Evolutionary conservation across 1,140 invertebrate genomes (phyloP), one percentile per base, ranked within the genome.

Genomic region (Hycleus cichorii): DNA sequence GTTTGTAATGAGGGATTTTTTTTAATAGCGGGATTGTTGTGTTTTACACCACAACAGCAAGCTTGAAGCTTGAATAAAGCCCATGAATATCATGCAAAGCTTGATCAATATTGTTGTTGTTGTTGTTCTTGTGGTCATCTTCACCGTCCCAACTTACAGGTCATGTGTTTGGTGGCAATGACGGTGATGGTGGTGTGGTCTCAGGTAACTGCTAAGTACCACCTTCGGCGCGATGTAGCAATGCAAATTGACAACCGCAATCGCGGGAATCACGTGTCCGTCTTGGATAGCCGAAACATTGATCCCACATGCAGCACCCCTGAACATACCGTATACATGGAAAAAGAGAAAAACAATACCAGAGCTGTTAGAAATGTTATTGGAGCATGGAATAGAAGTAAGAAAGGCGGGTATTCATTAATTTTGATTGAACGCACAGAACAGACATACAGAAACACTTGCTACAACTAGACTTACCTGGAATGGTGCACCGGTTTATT

Each of bases 161-260:
- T 32, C 18, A 18, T 18, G 18, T 18, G 18, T 18, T 18, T 18
- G 18, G 18, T 18, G 18, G 1, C 18, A 18, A 18, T 18, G 18
- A 18, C 18, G 32, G 32, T 32, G 32, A 47, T 50, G 52, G 32
- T 27, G 62, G 56, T 39, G 59, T 27, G n/a, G 11, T 43, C 11
- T 63, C 57, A 8, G 56, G 55, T 53, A 57, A 63, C 47, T 68
- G 65, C 76, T 80, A 72, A 68, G 72, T 70, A 67, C 68, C 63
- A 67, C 67, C 63, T 68, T 88, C 86, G 63, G 83, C 89, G 67
- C 88, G 86, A 76, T 91, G 89, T 68, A 90, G 82, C 70, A 91
- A 81, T 69, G 88, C 88, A 75, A 91, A 90, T 75, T 90, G 88
- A 81, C 88, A 90, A 78, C 88, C 88, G 74, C 88, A 90, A 73